Evolutionary conservation across 2,113 vertebrate species (phyloP).

Genomic region (Tympanuchus pallidicinctus): DNA sequence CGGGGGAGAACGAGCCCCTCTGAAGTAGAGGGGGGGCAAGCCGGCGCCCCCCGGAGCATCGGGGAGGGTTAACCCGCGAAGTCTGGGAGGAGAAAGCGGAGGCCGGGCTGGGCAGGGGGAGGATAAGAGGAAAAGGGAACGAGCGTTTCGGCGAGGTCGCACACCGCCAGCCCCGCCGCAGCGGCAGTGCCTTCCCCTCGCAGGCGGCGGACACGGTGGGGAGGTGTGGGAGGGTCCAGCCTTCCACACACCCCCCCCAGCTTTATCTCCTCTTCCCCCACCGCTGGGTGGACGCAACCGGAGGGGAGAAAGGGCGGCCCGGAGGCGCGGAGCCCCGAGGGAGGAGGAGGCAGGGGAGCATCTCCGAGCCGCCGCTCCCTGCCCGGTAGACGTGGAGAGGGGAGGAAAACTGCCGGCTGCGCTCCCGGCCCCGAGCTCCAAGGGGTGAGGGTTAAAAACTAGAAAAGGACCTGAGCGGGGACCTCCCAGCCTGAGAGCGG

Average conservation of each 20-base stretch:
- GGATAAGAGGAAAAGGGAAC: conserved; percentile 44
- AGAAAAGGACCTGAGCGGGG: background rate
- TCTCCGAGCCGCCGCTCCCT: background rate
- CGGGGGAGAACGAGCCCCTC: background rate
- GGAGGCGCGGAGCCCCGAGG: background rate
- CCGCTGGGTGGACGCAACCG: background rate
- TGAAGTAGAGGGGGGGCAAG: background rate
- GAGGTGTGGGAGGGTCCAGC: background rate
- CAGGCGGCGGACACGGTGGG: background rate
- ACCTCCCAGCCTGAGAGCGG: conserved; percentile 18
- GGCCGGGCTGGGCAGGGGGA: conserved; percentile 39
- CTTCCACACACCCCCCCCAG: background rate
- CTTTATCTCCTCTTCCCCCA: background rate
- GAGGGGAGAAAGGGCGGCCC: background rate
- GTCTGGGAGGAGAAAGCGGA: conserved; percentile 65
- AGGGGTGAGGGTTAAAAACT: background rate
- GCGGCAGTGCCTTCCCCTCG: background rate
- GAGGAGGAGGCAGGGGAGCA: background rate
- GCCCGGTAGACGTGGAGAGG: background rate
- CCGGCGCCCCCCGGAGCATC: background rate
- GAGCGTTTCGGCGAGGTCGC: background rate
- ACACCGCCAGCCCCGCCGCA: background rate
- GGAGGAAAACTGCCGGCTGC: background rate
- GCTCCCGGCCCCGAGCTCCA: background rate
- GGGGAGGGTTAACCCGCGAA: conserved; percentile 32